Conservation (phyloP, 2,888 invertebrate species). For the Polyploca ridens region DNA sequence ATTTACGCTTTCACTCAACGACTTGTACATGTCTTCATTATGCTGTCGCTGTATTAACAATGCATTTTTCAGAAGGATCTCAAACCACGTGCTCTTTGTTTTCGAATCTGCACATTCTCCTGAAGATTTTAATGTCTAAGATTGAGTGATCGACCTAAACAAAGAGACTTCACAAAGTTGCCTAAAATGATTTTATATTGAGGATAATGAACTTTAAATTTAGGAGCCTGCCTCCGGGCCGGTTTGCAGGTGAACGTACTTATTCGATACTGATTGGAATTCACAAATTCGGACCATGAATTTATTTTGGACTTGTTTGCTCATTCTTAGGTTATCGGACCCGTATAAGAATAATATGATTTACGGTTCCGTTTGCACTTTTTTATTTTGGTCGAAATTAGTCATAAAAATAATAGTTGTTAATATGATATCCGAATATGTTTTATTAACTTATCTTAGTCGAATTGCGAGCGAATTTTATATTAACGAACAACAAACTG, state of each 20-base stretch:
- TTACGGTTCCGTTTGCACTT: conserved; percentile 60
- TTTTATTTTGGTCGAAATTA: conserved; percentile 27
- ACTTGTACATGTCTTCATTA: background rate
- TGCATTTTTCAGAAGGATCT: background rate
- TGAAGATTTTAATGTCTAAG: conserved; percentile 9
- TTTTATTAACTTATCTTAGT: background rate
- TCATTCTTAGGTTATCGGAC: conserved; percentile 74
- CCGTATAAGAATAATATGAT: conserved; percentile 50
- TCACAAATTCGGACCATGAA: conserved; percentile 64
- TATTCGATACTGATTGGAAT: conserved; percentile 66
- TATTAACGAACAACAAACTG: background rate
- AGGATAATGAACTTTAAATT: conserved; percentile 77
- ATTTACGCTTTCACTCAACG: conserved; percentile 73
- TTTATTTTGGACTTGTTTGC: conserved; percentile 73
- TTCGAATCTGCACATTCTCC: conserved; percentile 17
- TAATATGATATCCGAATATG: conserved; percentile 18
- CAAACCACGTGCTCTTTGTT: background rate
- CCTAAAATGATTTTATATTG: conserved; percentile 65
- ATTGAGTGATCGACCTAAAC: conserved; percentile 35
- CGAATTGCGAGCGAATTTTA: background rate
- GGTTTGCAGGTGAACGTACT: conserved; percentile 81
- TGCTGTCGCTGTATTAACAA: background rate
- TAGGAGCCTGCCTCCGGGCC: conserved; percentile 66
- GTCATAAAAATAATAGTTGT: conserved; percentile 30
- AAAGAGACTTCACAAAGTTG: conserved; percentile 45